Evolutionary conservation across 2,113 vertebrate genomes (phyloP), one percentile per base, ranked within the genome.

Genomic region (Eudyptes chrysolophus): DNA sequence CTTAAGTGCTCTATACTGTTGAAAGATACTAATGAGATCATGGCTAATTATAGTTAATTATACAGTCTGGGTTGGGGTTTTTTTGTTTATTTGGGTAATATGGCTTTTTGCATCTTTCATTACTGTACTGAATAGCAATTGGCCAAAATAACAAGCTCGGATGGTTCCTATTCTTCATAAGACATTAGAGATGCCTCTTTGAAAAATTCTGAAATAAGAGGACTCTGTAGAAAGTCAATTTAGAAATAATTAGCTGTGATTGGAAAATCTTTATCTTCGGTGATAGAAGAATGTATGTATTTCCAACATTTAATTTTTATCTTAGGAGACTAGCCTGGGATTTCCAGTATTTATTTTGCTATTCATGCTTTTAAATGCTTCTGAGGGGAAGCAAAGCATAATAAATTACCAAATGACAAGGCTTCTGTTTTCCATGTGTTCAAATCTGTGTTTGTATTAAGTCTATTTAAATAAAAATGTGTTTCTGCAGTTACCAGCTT

Each of bases 301-400:
- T 79, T 90, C 51, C 20, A 89, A 12, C 52, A 20, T 60, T 60
- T 68, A 7, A 87, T 60, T 92, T 88, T 62, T 92, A 30, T 93
- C 48, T 68, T 64, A 38, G 40, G 40, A 70, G 62, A 32, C 34
- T 69, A 21, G 10, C 49, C n/a, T 90, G 66, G 36, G 13, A 57
- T 92, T 87, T 87, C 27, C 32, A 40, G 55, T 55, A 69, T 80
- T 83, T 94, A 52, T 74, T 93, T 94, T 79, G 52, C 65, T 94
- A 16, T 69, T 93, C 21, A 32, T 79, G 52, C 77, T 82, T 46
- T 89, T 95, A 89, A 91, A 78, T 92, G 52, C 54, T 92, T 97
- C 71, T 90, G 51, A 94, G 48, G 7, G 34, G 26, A 96, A 84
- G 51, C 58, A 86, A 92, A 84, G 34, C 77, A 18, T 62, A 86